phyloP scores from a whole-genome alignment of 2,113 vertebrate species.

The Hippoglossus stenolepis region DNA sequence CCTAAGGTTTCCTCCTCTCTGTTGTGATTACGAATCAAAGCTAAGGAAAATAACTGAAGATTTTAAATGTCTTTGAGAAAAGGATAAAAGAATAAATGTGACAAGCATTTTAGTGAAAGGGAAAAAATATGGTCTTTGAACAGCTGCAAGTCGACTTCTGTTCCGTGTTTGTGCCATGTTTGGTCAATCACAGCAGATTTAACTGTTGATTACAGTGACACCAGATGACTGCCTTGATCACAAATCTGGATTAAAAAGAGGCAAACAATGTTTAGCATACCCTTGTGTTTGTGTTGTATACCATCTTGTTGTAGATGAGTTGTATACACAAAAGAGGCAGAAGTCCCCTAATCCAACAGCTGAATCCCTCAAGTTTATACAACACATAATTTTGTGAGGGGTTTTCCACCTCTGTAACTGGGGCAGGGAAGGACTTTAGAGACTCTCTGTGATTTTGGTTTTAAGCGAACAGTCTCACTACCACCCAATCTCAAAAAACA shows the following conservation, averaged over 20 bases:
- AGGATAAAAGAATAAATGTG: background rate
- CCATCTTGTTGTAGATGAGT: slow-evolving; percentile 9
- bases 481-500: background rate
- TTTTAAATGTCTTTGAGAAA: background rate
- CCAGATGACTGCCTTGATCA: slow-evolving; percentile 11
- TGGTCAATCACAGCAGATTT: background rate
- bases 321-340: slow-evolving; percentile 12
- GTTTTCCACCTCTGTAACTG: slow-evolving; percentile 17
- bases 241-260: slow-evolving; percentile 6
- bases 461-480: background rate
- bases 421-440: background rate
- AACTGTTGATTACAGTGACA: slow-evolving; percentile 25
- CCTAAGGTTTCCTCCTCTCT: too few relatives aligned
- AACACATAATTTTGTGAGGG: slow-evolving; percentile 41
- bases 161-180: background rate
- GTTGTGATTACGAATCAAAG: background rate
- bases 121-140: background rate
- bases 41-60: background rate
- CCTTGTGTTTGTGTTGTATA: background rate
- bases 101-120: background rate
- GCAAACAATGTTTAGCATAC: slow-evolving; percentile 17
- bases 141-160: background rate
- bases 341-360: slow-evolving; percentile 32
- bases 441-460: background rate
- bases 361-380: slow-evolving; percentile 4